Percentiles rank a stretch among this genome's conserved stretches.
Conservation (phyloP, 2,888 invertebrate genomes). For the Trilocha varians region DNA sequence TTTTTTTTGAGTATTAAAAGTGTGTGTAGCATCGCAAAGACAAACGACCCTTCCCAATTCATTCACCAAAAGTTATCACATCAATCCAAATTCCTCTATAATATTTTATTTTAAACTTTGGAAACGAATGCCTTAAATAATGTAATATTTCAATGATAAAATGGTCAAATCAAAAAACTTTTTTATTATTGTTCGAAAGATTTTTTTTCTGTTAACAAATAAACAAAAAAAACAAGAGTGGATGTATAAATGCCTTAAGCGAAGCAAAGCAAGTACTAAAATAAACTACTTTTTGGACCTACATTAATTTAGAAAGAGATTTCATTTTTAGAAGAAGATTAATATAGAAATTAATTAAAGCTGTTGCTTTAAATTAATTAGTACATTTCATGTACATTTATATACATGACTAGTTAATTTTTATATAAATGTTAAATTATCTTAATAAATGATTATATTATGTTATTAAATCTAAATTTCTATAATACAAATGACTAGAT, state of each 20-base stretch:
- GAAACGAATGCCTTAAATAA: background rate
- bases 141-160: background rate
- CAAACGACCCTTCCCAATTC: constrained; percentile 15
- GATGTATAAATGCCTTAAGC: too few species aligned
- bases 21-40: constrained; percentile 10
- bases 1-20: too few species aligned
- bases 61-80: background rate
- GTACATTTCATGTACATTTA: background rate
- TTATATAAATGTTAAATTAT: background rate
- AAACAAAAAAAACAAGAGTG: too few species aligned
- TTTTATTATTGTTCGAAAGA: background rate
- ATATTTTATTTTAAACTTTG: too few species aligned
- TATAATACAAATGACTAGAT: constrained; percentile 49
- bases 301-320: too few species aligned
- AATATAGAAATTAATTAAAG: too few species aligned
- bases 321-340: too few species aligned
- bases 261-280: too few species aligned
- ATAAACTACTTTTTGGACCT: too few species aligned
- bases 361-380: background rate
- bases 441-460: background rate
- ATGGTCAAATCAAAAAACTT: background rate
- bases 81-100: background rate
- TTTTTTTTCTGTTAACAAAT: too few species aligned
- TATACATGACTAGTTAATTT: too few species aligned
- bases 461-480: background rate